These are phyloP conservation scores for Sthenelais limicola DNA, from an alignment of 2,888 invertebrate species.

Conservation along the genomic window DNA sequence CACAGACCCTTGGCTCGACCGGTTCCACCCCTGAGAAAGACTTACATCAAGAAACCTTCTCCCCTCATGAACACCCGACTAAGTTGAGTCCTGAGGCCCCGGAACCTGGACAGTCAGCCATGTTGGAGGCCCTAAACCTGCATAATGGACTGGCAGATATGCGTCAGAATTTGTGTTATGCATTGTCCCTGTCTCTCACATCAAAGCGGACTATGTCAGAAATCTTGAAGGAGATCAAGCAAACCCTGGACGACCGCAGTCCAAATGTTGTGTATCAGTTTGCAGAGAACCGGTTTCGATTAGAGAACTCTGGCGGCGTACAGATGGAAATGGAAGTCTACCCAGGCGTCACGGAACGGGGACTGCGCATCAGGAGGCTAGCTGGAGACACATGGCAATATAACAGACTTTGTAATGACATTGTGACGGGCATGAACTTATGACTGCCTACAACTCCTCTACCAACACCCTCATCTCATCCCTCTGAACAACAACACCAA, in stretches of 20 bases:
- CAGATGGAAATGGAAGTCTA: slow-evolving; percentile 88
- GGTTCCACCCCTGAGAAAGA: slow-evolving; percentile 38
- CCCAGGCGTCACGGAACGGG: slow-evolving; percentile 78
- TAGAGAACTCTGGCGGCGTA: slow-evolving; percentile 87
- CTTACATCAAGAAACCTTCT: slow-evolving; percentile 17
- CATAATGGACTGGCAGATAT: slow-evolving; percentile 44
- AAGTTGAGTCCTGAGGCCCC: neutral
- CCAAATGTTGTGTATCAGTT: slow-evolving; percentile 48
- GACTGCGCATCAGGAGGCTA: slow-evolving; percentile 87
- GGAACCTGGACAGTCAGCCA: slow-evolving; percentile 13
- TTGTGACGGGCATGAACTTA: slow-evolving; percentile 85
- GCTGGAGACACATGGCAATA: slow-evolving; percentile 91
- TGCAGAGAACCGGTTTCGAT: slow-evolving; percentile 74
- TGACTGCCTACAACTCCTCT: slow-evolving; percentile 32
- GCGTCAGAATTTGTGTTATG: slow-evolving; percentile 28
- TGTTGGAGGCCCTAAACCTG: slow-evolving; percentile 38
- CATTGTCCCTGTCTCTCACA: slow-evolving; percentile 36
- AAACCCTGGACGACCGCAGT: slow-evolving; percentile 81
- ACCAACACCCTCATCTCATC: no score
- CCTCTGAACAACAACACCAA: no score
- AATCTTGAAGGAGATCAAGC: slow-evolving; percentile 84
- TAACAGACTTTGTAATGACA: slow-evolving; percentile 88
- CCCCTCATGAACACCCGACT: neutral
- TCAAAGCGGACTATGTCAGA: slow-evolving; percentile 69
- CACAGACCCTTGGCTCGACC: slow-evolving; percentile 31